These are phyloP conservation scores for Plagodis dolabraria DNA, from an alignment of 2,888 invertebrate genomes.

Conservation along the genomic window DNA sequence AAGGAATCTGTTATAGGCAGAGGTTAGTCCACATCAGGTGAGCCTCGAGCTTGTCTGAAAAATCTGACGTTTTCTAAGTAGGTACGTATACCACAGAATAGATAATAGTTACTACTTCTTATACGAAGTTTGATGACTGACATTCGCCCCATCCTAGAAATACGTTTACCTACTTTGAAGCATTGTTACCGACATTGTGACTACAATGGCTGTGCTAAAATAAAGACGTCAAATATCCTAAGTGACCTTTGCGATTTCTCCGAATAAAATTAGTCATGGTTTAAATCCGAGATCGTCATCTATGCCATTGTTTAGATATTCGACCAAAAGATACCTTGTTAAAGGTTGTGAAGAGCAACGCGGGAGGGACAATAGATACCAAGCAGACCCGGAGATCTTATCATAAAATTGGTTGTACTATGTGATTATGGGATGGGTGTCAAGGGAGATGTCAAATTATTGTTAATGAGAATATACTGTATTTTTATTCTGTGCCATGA, in stretches of 20 bases:
- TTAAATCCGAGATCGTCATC: constrained; percentile 43
- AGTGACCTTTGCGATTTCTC: constrained; percentile 44
- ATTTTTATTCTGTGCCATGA: too few relatives aligned
- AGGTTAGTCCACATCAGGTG: too few relatives aligned
- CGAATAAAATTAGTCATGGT: constrained; percentile 31
- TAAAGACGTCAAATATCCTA: constrained; percentile 38
- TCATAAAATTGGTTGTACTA: too few relatives aligned
- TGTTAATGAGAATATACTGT: too few relatives aligned
- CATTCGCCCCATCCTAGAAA: not conserved
- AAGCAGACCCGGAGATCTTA: too few relatives aligned
- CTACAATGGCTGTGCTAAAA: not conserved
- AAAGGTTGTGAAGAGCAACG: constrained; percentile 31
- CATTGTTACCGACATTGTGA: not conserved
- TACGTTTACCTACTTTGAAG: not conserved
- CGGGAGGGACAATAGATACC: constrained; percentile 7
- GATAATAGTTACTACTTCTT: not conserved
- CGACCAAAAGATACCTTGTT: constrained; percentile 41
- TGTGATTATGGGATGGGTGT: too few relatives aligned
- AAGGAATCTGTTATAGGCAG: too few relatives aligned
- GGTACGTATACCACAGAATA: not conserved
- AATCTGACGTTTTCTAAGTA: constrained; percentile 8
- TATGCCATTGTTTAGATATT: constrained; percentile 40
- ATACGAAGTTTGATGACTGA: not conserved
- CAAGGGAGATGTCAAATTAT: too few relatives aligned
- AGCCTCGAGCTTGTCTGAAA: too few relatives aligned